A percentile compares a stretch with the other conserved stretches of the same genome.
Evolutionary conservation across 2,113 vertebrate species (phyloP).

Genomic region (Microtus pennsylvanicus): DNA sequence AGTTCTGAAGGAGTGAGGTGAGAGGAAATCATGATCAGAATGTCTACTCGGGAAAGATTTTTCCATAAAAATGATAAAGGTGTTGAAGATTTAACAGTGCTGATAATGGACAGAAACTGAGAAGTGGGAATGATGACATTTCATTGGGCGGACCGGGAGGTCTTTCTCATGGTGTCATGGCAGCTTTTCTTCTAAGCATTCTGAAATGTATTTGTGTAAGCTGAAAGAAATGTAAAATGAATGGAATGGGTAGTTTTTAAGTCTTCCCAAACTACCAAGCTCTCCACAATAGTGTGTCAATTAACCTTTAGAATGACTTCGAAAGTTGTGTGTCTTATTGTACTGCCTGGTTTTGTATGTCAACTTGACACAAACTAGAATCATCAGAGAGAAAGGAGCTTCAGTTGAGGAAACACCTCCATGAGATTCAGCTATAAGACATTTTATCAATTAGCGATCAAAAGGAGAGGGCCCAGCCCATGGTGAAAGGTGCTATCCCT

Average conservation of each 20-base stretch:
- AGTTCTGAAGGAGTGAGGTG: neutral
- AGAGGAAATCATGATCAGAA: neutral
- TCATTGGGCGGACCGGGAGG: neutral
- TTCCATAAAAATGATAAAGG: neutral
- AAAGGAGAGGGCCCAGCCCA: neutral
- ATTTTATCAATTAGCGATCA: neutral
- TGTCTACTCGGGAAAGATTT: neutral
- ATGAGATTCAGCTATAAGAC: too few relatives aligned
- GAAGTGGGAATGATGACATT: neutral
- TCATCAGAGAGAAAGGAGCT: neutral
- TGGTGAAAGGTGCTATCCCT: neutral
- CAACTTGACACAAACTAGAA: neutral
- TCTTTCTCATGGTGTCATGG: neutral
- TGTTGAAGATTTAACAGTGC: neutral
- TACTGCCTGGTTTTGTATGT: neutral
- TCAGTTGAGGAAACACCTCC: neutral
- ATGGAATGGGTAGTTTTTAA: neutral
- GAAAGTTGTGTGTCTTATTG: neutral
- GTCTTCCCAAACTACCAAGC: neutral
- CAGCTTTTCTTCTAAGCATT: neutral
- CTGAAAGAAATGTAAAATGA: neutral
- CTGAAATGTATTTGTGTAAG: neutral
- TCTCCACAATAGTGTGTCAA: neutral
- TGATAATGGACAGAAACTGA: neutral
- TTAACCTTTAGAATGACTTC: neutral